Evolutionary conservation across 2,113 vertebrate genomes (phyloP).

Genomic region (Ifrita kowaldi): DNA sequence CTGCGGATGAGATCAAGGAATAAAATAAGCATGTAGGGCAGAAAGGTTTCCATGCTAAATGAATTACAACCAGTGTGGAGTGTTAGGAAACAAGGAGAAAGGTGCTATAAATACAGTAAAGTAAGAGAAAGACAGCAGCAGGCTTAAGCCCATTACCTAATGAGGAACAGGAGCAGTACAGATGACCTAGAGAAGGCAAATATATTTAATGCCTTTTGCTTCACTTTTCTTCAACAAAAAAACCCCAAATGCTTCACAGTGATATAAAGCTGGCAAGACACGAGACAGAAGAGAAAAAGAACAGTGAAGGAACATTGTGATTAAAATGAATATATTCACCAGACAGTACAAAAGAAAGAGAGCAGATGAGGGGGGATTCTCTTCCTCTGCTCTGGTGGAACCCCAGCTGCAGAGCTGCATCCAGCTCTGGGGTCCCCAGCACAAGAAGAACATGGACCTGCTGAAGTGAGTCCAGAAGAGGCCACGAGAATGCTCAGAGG

Average conservation of each 20-base stretch:
- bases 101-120: slow-evolving; percentile 62
- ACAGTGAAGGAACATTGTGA: not conserved
- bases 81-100: slow-evolving; percentile 59
- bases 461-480: not conserved
- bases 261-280: not conserved
- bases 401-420: not conserved
- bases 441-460: not conserved
- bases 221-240: not conserved
- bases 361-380: not conserved
- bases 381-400: not conserved
- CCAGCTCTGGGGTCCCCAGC: not conserved
- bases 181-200: slow-evolving; percentile 19
- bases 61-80: slow-evolving; percentile 51
- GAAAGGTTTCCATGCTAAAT: slow-evolving; percentile 56
- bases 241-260: fast-evolving
- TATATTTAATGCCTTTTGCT: not conserved
- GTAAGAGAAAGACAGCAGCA: slow-evolving; percentile 43
- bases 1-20: slow-evolving; percentile 60
- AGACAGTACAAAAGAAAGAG: not conserved
- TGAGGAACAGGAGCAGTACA: slow-evolving; percentile 30
- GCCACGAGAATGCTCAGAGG: not conserved
- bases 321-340: not conserved
- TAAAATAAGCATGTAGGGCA: slow-evolving; percentile 63
- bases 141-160: slow-evolving; percentile 55
- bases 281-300: not conserved